A percentile compares a stretch with the other conserved stretches of the same genome.
phyloP scores from a whole-genome alignment of 1,140 invertebrate genomes.

The Asbolus verrucosus region DNA sequence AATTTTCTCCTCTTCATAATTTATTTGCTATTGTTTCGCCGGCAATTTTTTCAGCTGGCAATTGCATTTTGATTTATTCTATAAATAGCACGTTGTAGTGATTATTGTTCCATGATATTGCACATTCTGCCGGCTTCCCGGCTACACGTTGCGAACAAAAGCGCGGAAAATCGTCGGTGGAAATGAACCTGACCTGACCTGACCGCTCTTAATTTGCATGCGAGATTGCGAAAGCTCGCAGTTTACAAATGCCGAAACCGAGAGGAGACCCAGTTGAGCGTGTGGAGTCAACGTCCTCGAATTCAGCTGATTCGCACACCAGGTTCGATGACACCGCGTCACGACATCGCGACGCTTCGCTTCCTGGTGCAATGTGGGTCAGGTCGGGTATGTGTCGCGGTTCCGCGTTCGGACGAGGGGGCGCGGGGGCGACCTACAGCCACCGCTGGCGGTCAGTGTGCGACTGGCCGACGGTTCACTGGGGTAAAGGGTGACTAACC shows the following conservation, averaged over 20 bases:
- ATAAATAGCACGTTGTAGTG: too few species aligned
- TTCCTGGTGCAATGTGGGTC: constrained; percentile 64
- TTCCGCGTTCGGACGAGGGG: constrained; percentile 50
- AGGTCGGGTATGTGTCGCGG: constrained; percentile 61
- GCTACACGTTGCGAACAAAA: too few species aligned
- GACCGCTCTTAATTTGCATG: constrained; percentile 10
- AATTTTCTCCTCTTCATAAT: too few species aligned
- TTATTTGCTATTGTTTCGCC: too few species aligned
- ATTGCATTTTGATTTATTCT: too few species aligned
- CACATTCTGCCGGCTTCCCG: too few species aligned
- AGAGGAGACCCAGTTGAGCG: constrained; percentile 57
- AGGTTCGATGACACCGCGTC: constrained; percentile 61
- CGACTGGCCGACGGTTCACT: constrained; percentile 64
- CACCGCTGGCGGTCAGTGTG: constrained; percentile 61
- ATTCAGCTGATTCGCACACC: constrained; percentile 61
- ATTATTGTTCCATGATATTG: too few species aligned
- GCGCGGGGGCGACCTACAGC: constrained; percentile 56
- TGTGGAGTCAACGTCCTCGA: constrained; percentile 60
- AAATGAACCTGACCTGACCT: not conserved
- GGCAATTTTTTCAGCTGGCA: too few species aligned
- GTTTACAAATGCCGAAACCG: constrained; percentile 4
- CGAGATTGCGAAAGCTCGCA: too few species aligned
- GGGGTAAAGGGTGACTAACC: constrained; percentile 65
- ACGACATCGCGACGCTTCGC: constrained; percentile 61
- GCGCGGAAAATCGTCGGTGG: too few species aligned